Evolutionary conservation across 64 coral and sea anemone species (phyloP).

Genomic region (Montipora foliosa): DNA sequence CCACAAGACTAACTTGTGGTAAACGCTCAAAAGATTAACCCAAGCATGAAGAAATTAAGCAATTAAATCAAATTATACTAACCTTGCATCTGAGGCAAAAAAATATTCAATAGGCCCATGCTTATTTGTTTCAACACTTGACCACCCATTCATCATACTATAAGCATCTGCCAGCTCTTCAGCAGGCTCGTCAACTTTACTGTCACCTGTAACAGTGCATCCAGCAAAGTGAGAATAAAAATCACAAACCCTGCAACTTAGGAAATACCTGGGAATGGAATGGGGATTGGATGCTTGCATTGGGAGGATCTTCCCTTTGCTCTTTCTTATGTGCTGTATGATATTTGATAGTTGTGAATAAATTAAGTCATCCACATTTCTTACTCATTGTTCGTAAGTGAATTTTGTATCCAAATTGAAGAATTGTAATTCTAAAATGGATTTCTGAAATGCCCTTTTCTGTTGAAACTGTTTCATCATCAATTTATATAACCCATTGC

Average conservation of each 20-base stretch:
- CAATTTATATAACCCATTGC: too few relatives aligned
- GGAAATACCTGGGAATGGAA: not conserved
- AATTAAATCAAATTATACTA: not conserved
- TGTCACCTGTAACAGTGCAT: constrained; percentile 28
- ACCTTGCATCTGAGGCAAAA: constrained; percentile 99
- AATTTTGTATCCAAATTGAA: too few relatives aligned
- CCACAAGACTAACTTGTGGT: too few relatives aligned
- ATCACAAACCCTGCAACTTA: not conserved
- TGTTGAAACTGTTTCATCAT: too few relatives aligned
- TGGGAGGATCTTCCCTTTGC: too few relatives aligned
- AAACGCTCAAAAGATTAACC: not conserved
- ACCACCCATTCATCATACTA: constrained; percentile 29
- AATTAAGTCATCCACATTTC: too few relatives aligned
- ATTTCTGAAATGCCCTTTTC: too few relatives aligned
- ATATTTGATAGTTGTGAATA: too few relatives aligned
- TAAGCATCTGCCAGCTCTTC: not conserved
- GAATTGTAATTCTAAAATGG: too few relatives aligned
- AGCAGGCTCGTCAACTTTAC: not conserved
- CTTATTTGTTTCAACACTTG: constrained; percentile 55
- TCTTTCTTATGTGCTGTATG: too few relatives aligned
- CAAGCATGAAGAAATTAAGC: not conserved
- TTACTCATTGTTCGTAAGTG: too few relatives aligned
- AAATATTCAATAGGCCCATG: constrained; percentile 90
- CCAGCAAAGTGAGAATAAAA: not conserved
- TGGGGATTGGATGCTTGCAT: not conserved